Conservation (phyloP, 2,888 invertebrate species). For the Lycocerus yunnanus region DNA sequence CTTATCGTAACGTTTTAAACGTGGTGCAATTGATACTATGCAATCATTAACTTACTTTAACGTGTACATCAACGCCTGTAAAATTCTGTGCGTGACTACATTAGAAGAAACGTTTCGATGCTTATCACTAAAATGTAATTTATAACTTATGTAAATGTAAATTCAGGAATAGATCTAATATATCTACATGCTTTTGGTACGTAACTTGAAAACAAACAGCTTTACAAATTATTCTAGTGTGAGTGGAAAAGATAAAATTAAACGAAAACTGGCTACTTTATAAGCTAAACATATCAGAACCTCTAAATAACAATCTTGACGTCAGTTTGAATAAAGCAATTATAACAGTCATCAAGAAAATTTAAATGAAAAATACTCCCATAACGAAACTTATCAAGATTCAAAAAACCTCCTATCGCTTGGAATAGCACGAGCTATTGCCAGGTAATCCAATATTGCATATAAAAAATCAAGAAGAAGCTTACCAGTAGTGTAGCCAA, state of each 20-base stretch:
- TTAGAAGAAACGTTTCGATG: conserved; percentile 1
- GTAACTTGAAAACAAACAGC: not conserved
- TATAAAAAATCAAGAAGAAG: conserved; percentile 42
- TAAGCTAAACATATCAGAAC: not conserved
- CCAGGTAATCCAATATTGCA: not conserved
- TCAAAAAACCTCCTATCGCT: no score
- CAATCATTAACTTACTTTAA: conserved; percentile 1
- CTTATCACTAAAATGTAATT: conserved; percentile 1
- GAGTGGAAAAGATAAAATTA: not conserved
- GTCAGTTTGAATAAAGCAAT: not conserved
- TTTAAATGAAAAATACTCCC: not conserved
- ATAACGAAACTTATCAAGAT: not conserved
- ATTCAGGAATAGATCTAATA: not conserved
- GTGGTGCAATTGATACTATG: not conserved
- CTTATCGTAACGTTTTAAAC: not conserved
- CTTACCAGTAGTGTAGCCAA: conserved; percentile 92
- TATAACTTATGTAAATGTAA: conserved; percentile 3
- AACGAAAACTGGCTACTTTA: not conserved
- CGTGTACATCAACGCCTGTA: not conserved
- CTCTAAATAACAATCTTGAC: not conserved
- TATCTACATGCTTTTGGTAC: not conserved
- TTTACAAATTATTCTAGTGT: not conserved
- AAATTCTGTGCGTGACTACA: not conserved
- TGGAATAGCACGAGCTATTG: not conserved
- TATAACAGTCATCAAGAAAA: not conserved